These are phyloP conservation scores for Lasioglossum zephyrum DNA, from an alignment of 2,888 invertebrate species.

Conservation along the genomic window DNA sequence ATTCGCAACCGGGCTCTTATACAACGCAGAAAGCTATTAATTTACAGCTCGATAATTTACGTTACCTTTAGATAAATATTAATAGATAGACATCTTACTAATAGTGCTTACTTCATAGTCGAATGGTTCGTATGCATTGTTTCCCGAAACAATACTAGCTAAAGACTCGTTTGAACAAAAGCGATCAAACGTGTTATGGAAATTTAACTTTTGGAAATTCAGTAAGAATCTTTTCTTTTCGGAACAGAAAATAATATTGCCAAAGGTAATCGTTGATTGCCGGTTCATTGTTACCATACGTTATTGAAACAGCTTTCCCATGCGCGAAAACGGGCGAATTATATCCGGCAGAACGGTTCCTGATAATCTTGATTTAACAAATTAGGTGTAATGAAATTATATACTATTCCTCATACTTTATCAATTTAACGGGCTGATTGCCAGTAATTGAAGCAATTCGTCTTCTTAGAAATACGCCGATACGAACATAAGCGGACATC, in stretches of 20 bases:
- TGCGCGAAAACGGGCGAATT: neutral
- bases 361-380: conserved; percentile 3
- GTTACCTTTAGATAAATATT: conserved; percentile 52
- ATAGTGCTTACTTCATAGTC: conserved; percentile 35
- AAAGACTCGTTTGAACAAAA: conserved; percentile 10
- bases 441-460: conserved; percentile 15
- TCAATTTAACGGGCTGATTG: conserved; percentile 5
- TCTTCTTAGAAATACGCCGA: neutral
- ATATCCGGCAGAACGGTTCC: neutral
- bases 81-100: conserved; percentile 51
- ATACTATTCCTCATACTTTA: neutral
- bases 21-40: conserved; percentile 51
- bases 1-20: conserved; percentile 50
- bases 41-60: conserved; percentile 55
- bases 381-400: neutral
- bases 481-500: conserved; percentile 2
- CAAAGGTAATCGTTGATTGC: neutral
- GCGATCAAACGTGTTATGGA: neutral
- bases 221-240: neutral
- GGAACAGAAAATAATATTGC: neutral
- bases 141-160: conserved; percentile 13
- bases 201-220: neutral
- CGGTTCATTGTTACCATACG: neutral
- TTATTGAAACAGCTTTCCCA: conserved; percentile 12
- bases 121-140: conserved; percentile 28